phyloP scores from a whole-genome alignment of 2,113 vertebrate genomes.

The Psettodes erumei region DNA sequence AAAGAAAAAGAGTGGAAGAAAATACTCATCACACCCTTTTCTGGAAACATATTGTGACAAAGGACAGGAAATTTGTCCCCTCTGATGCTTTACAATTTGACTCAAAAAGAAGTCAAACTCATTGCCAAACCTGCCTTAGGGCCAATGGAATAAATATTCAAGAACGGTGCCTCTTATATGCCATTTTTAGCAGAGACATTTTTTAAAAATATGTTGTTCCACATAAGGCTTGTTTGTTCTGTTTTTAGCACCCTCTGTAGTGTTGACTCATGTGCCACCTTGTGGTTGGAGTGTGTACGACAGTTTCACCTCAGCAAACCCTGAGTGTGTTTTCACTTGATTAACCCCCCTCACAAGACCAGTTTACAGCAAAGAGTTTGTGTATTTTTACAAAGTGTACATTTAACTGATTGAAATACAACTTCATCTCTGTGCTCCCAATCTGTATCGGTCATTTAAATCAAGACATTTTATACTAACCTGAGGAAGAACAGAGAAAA shows the following conservation, averaged over 20 bases:
- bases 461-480: background rate
- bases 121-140: background rate
- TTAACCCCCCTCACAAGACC: too few species aligned
- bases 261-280: constrained; percentile 37
- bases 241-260: constrained; percentile 45
- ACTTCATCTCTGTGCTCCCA: background rate
- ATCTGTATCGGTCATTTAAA: background rate
- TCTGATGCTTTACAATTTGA: background rate
- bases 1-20: background rate
- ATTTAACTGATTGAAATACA: too few species aligned
- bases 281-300: constrained; percentile 21
- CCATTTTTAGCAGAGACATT: background rate
- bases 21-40: background rate
- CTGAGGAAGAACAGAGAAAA: background rate
- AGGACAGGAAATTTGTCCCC: background rate
- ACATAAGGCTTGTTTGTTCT: constrained; percentile 29
- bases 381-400: background rate
- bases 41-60: background rate
- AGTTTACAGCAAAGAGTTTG: background rate
- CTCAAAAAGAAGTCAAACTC: background rate
- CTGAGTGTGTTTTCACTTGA: constrained; percentile 6
- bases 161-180: background rate
- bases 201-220: constrained; percentile 17
- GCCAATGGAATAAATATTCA: background rate
- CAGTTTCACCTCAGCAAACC: constrained; percentile 50